A percentile compares a stretch with the other conserved stretches of the same genome.
These are phyloP conservation scores for Dascyllus trimaculatus DNA, from an alignment of 2,113 vertebrate species.

Conservation along the genomic window DNA sequence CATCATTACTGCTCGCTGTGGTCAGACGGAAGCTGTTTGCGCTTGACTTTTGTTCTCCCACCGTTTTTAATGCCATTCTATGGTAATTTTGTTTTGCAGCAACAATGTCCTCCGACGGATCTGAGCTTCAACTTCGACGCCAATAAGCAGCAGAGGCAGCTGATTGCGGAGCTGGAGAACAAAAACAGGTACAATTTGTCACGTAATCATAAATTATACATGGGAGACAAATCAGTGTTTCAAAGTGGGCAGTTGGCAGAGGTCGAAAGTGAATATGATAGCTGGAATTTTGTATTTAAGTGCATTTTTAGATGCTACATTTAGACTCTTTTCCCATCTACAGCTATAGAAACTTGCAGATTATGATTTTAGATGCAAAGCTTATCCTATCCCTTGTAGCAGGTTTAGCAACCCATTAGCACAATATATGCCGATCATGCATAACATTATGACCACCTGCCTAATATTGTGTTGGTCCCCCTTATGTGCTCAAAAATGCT, in stretches of 20 bases:
- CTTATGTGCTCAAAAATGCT: too few relatives aligned
- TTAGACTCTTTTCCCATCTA: too few relatives aligned
- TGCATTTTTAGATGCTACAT: too few relatives aligned
- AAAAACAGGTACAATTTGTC: slow-evolving; percentile 90
- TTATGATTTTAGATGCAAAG: too few relatives aligned
- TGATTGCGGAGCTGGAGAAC: slow-evolving; percentile 97
- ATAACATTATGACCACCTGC: too few relatives aligned
- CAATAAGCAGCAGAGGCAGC: slow-evolving; percentile 95
- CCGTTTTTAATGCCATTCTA: slow-evolving; percentile 22
- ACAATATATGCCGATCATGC: too few relatives aligned
- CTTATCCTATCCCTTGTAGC: too few relatives aligned
- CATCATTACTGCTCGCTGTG: slow-evolving; percentile 25
- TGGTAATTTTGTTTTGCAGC: slow-evolving; percentile 80
- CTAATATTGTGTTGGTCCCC: too few relatives aligned
- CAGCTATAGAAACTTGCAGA: too few relatives aligned
- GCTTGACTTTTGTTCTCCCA: slow-evolving; percentile 12
- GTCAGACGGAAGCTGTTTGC: slow-evolving; percentile 27
- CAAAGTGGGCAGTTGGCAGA: not conserved
- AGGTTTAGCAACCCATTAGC: too few relatives aligned
- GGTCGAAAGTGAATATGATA: not conserved
- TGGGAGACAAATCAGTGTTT: not conserved
- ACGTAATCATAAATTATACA: not conserved
- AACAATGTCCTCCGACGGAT: slow-evolving; percentile 90
- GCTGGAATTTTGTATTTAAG: too few relatives aligned
- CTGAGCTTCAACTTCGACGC: slow-evolving; percentile 93